Evolutionary conservation across 2,888 invertebrate genomes (phyloP).

Genomic region (Clitarchus hookeri): DNA sequence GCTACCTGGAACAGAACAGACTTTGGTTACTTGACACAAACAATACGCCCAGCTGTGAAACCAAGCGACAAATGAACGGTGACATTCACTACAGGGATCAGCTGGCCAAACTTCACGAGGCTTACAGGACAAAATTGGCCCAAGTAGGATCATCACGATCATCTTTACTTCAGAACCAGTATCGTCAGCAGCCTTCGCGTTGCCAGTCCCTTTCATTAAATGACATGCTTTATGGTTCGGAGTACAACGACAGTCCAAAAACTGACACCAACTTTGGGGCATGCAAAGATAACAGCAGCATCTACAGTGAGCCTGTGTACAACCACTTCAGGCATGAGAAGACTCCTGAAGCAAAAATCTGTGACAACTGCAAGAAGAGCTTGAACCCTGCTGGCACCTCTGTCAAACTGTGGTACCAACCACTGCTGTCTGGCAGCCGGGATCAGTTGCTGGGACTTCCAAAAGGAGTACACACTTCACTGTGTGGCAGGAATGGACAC

Average conservation of each 20-base stretch:
- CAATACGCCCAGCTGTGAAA: constrained; percentile 50
- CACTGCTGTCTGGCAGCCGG: constrained; percentile 4
- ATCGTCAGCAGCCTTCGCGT: constrained; percentile 61
- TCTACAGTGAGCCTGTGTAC: constrained; percentile 86
- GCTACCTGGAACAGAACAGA: constrained; percentile 44
- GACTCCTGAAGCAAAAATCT: constrained; percentile 67
- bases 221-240: constrained; percentile 66
- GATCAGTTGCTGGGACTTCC: not conserved
- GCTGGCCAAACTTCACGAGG: constrained; percentile 75
- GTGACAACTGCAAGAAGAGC: constrained; percentile 68
- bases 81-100: constrained; percentile 60
- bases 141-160: constrained; percentile 61
- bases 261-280: constrained; percentile 17
- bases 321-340: constrained; percentile 38
- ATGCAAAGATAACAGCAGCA: constrained; percentile 69
- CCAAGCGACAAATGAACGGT: constrained; percentile 57
- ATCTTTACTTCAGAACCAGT: constrained; percentile 37
- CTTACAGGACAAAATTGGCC: constrained; percentile 78
- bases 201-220: constrained; percentile 73
- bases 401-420: constrained; percentile 15
- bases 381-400: constrained; percentile 28
- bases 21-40: constrained; percentile 46
- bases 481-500: constrained; percentile 18
- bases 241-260: constrained; percentile 33
- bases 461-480: constrained; percentile 15